Percentiles rank a stretch among this genome's conserved stretches.
These are phyloP conservation scores for Oncopodura yosiiana DNA, from an alignment of 1,140 invertebrate genomes.

Conservation along the genomic window DNA sequence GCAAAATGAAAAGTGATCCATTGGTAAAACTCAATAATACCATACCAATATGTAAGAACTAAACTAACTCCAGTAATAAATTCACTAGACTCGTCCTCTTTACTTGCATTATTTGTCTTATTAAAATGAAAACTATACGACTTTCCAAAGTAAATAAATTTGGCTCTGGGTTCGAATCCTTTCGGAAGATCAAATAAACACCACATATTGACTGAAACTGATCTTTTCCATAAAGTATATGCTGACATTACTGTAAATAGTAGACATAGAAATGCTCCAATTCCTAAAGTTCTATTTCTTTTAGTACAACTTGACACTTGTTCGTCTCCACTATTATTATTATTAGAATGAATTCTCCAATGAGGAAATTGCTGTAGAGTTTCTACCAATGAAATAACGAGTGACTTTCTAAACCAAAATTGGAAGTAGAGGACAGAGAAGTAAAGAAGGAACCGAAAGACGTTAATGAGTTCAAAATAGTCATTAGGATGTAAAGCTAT, in stretches of 20 bases:
- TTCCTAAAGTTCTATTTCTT: background rate
- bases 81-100: too few relatives aligned
- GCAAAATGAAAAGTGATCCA: constrained; percentile 11
- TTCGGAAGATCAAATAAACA: background rate
- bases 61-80: background rate
- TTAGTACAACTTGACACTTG: background rate
- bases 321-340: background rate
- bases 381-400: background rate
- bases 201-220: constrained; percentile 11
- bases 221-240: background rate
- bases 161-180: background rate
- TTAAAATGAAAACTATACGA: background rate
- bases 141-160: constrained; percentile 6
- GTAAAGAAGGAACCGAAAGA: constrained; percentile 3
- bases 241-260: constrained; percentile 4
- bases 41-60: background rate
- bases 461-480: constrained; percentile 12
- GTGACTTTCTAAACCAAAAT: background rate
- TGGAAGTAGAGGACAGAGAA: background rate
- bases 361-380: background rate
- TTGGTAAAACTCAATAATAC: constrained; percentile 9
- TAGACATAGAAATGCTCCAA: background rate
- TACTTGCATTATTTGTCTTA: background rate
- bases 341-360: too few relatives aligned
- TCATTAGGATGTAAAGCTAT: constrained; percentile 3